Evolutionary conservation across 2,888 invertebrate species (phyloP), one percentile per base, ranked within the genome.

Genomic region (Chymomyza caudatula): DNA sequence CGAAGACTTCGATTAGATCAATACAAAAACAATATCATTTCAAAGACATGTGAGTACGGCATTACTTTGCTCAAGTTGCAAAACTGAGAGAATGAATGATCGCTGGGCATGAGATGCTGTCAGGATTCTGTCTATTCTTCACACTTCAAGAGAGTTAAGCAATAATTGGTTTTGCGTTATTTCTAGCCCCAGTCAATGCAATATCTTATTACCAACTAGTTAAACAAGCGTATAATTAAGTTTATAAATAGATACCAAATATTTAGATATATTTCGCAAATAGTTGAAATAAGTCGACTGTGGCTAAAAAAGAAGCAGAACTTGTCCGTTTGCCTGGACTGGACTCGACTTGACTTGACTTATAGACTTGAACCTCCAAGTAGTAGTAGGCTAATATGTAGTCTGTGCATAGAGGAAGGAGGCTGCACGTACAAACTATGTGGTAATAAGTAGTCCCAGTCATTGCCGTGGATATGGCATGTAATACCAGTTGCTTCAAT

Each of bases 401-500:
- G n/a, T n/a, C n/a, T 25, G 1, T 25, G 25, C 6, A 15, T 2
- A 25, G 25, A 53, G 53, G 53, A 53, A 53, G 29, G 3, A 51
- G 51, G 19, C 51, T 6, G 51, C 51, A 17, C 53, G 15, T 22
- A 3, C 53, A 22, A 53, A 53, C n/a, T 53, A 53, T 53, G 53
- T 53, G 53, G 53, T 53, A 53, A 25, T 53, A 53, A 53, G 53
- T 15, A 53, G 53, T 6, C 19, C 4, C 17, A 51, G 15, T 22
- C 51, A 23, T 51, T 19, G 51, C 51, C 22, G 6, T 2, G 49
- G 17, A 49, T 49, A 49, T 49, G 51, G 51, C 51, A 51, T 19
- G 51, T 51, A 20, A 51, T 19, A 51, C 51, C 51, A 51, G 51
- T 51, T 51, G 51, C 51, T 19, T 1, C 51, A 1, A 23, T 19